These are phyloP conservation scores for Dipodomys ordii DNA, from an alignment of 2,113 vertebrate genomes.

Conservation along the genomic window DNA sequence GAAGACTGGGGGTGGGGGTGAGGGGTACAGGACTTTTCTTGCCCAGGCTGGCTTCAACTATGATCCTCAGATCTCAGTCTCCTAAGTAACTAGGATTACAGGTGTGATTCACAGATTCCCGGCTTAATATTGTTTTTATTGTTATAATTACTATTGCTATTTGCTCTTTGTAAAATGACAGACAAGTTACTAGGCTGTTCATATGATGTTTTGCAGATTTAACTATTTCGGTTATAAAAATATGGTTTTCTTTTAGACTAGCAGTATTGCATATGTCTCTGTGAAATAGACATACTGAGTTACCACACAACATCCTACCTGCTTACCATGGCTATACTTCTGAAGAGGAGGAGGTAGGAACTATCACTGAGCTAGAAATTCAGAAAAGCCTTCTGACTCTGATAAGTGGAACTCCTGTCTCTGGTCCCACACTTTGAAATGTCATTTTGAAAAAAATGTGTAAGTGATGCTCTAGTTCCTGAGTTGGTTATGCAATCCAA, in stretches of 20 bases:
- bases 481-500: background rate
- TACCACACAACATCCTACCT: conserved; percentile 4
- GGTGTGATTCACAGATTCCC: fast-evolving
- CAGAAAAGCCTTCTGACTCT: background rate
- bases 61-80: background rate
- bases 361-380: conserved; percentile 49
- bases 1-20: background rate
- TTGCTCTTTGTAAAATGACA: background rate
- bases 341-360: background rate
- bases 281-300: conserved; percentile 39
- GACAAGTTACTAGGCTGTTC: background rate
- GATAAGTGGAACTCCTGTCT: background rate
- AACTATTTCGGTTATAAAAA: conserved; percentile 26
- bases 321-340: background rate
- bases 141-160: background rate
- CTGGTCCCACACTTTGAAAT: background rate
- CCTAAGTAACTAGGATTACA: no score
- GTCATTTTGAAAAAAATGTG: background rate
- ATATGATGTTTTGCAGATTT: background rate
- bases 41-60: no score
- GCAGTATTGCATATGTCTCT: background rate
- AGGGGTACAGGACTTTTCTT: no score
- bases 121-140: background rate
- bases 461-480: background rate
- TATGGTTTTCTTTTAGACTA: conserved; percentile 28